A percentile compares a stretch with the other conserved stretches of the same genome.
phyloP scores from a whole-genome alignment of 2,113 vertebrate species.

The Epinephelus lanceolatus region DNA sequence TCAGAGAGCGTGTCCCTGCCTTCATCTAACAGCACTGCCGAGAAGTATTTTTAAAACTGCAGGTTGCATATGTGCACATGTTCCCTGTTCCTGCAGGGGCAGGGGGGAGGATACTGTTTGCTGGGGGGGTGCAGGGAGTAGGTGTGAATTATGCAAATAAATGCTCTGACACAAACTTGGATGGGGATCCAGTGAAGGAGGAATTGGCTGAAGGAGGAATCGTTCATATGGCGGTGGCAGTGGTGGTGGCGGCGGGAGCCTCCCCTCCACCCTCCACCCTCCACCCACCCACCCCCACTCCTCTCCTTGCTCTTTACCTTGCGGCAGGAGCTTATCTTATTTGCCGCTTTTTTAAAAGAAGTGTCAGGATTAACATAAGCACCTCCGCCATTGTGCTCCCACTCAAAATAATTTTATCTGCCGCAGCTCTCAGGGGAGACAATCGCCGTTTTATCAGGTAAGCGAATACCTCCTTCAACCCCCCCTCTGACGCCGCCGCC shows the following conservation, averaged over 20 bases:
- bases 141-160: conserved; percentile 85
- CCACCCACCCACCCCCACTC: not conserved
- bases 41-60: conserved; percentile 12
- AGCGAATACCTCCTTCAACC: conserved; percentile 86
- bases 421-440: conserved; percentile 60
- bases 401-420: conserved; percentile 81
- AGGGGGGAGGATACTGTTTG: conserved; percentile 46
- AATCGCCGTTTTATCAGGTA: conserved; percentile 91
- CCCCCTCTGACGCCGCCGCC: conserved; percentile 66
- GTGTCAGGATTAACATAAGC: conserved; percentile 84
- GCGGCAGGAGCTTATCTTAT: conserved; percentile 82
- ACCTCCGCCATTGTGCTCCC: conserved; percentile 82
- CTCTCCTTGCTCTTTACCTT: conserved; percentile 70
- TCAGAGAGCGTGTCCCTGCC: too few species aligned
- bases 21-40: too few species aligned
- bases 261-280: not conserved
- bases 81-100: conserved; percentile 32
- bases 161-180: conserved; percentile 77
- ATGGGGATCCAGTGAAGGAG: conserved; percentile 56
- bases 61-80: conserved; percentile 10
- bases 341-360: conserved; percentile 69
- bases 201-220: conserved; percentile 66
- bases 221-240: not conserved
- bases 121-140: conserved; percentile 58
- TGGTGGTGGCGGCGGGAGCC: conserved; percentile 4